Percentiles rank a stretch among this genome's conserved stretches.
Conservation (phyloP, 2,888 invertebrate genomes). For the Phragmatobia fuliginosa region DNA sequence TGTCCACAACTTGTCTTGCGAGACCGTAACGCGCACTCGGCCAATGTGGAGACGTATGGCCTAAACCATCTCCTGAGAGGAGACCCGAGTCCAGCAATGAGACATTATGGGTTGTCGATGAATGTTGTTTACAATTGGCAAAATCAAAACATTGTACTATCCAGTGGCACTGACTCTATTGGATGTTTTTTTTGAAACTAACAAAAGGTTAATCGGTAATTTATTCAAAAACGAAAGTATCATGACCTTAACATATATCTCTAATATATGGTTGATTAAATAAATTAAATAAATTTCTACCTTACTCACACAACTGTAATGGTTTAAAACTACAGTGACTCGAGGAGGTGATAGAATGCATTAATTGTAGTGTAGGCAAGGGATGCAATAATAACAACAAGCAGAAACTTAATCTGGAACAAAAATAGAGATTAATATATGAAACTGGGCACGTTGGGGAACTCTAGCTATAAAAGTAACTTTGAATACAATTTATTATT, state of each 20-base stretch:
- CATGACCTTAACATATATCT: not conserved
- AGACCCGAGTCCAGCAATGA: no score
- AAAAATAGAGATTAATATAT: not conserved
- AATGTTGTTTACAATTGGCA: not conserved
- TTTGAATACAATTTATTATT: no score
- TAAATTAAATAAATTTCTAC: not conserved
- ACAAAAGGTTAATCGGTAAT: not conserved
- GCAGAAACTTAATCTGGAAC: not conserved
- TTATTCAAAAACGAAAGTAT: not conserved
- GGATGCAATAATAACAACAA: not conserved
- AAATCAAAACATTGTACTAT: not conserved
- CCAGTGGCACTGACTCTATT: not conserved
- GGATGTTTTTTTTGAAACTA: not conserved
- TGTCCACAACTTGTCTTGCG: no score
- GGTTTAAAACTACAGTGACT: not conserved
- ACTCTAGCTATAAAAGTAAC: not conserved
- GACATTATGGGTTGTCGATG: no score
- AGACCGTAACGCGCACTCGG: no score
- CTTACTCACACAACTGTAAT: not conserved
- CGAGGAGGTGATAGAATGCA: not conserved
- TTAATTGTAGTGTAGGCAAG: not conserved
- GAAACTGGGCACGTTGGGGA: not conserved
- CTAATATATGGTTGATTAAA: not conserved
- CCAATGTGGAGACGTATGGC: no score
- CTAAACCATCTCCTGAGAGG: no score